phyloP scores from a whole-genome alignment of 1,140 invertebrate genomes.

The Atta texana region DNA sequence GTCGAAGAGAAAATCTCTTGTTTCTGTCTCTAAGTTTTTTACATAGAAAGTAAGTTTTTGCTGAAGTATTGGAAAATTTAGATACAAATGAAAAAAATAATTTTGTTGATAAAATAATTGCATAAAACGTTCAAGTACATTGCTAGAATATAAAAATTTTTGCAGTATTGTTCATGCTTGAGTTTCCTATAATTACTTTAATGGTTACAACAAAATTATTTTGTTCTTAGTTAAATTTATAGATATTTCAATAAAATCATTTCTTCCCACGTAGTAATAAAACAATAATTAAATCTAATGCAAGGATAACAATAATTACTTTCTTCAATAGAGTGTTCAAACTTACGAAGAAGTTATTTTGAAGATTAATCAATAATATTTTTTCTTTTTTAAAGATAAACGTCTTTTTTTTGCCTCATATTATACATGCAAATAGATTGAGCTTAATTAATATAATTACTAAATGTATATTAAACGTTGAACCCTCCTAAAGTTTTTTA shows the following conservation, averaged over 20 bases:
- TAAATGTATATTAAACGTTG: neutral
- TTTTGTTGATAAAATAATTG: too few species aligned
- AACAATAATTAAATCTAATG: neutral
- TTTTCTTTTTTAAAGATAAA: neutral
- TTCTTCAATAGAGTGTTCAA: neutral
- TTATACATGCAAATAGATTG: neutral
- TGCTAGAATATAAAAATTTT: too few species aligned
- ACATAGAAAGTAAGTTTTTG: too few species aligned
- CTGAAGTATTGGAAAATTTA: too few species aligned
- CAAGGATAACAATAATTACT: neutral
- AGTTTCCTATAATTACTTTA: too few species aligned
- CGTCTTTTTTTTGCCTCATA: neutral
- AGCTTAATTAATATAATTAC: constrained; percentile 3
- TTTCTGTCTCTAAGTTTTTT: neutral
- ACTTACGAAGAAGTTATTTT: neutral
- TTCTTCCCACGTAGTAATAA: neutral
- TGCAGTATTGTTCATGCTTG: too few species aligned
- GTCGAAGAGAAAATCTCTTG: neutral
- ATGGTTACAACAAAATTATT: too few species aligned
- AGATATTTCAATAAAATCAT: too few species aligned
- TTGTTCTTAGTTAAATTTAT: too few species aligned
- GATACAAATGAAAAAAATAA: too few species aligned
- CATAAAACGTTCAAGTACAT: too few species aligned
- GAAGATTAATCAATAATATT: constrained; percentile 1
- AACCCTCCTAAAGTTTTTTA: too few species aligned